A percentile compares a stretch with the other conserved stretches of the same genome.
Conservation (phyloP, 2,888 invertebrate species). For the Parascotia fuliginaria region DNA sequence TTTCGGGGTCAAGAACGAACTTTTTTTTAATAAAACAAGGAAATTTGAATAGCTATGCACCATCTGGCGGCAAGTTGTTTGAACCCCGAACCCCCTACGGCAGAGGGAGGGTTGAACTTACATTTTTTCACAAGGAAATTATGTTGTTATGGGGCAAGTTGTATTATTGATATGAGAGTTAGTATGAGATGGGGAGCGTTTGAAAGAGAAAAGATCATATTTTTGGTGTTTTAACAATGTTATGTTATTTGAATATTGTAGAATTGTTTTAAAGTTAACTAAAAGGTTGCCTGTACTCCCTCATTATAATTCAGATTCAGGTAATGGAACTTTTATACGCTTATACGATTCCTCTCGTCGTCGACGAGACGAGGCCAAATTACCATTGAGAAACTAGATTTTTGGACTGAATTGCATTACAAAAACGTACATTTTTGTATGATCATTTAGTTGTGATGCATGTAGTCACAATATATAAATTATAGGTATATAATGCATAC, state of each 20-base stretch:
- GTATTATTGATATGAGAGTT: conserved; percentile 49
- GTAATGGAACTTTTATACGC: too few species aligned
- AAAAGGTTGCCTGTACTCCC: too few species aligned
- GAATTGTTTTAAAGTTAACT: too few species aligned
- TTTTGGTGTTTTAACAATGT: background rate
- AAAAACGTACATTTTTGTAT: too few species aligned
- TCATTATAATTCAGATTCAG: too few species aligned
- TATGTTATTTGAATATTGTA: background rate
- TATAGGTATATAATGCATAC: too few species aligned
- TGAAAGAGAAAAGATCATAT: conserved; percentile 10
- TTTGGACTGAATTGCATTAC: too few species aligned
- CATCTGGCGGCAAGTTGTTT: conserved; percentile 56
- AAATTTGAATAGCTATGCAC: conserved; percentile 60
- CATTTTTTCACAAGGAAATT: conserved; percentile 47
- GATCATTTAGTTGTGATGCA: too few species aligned
- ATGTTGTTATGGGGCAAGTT: conserved; percentile 56
- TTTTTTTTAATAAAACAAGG: conserved; percentile 68
- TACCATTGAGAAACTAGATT: too few species aligned
- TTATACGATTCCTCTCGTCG: too few species aligned
- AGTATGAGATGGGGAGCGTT: conserved; percentile 23
- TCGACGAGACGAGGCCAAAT: too few species aligned
- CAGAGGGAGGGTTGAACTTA: conserved; percentile 41
- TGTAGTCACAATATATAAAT: too few species aligned
- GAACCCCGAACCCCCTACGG: conserved; percentile 19
- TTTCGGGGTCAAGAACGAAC: conserved; percentile 55